Conservation (phyloP, 1,140 invertebrate species). For the Caenorhabditis inopinata region DNA sequence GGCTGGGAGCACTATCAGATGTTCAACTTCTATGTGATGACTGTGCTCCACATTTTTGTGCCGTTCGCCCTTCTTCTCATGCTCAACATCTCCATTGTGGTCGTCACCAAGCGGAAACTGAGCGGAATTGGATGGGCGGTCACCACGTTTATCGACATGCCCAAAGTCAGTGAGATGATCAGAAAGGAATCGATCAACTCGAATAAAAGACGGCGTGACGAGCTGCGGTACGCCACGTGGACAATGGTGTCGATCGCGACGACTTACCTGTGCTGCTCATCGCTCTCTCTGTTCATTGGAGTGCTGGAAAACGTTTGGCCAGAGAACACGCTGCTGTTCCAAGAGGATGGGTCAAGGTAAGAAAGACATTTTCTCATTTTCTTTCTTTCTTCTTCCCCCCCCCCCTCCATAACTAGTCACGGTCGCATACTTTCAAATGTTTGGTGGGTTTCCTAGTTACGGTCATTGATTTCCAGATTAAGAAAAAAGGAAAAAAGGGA, state of each 20-base stretch:
- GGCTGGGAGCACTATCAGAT: conserved; percentile 47
- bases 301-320: conserved; percentile 53
- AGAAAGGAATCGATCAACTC: conserved; percentile 49
- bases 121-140: conserved; percentile 38
- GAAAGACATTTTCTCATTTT: too few relatives aligned
- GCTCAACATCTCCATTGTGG: conserved; percentile 54
- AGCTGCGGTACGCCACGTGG: conserved; percentile 52
- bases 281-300: conserved; percentile 49
- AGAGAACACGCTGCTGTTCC: conserved; percentile 48
- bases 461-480: too few relatives aligned
- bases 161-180: conserved; percentile 47
- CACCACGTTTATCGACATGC: conserved; percentile 50
- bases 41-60: conserved; percentile 54
- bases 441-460: too few relatives aligned
- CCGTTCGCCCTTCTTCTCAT: conserved; percentile 53
- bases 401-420: too few relatives aligned
- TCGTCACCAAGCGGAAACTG: conserved; percentile 52
- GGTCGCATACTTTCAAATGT: too few relatives aligned
- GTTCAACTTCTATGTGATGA: conserved; percentile 59
- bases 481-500: too few relatives aligned
- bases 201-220: conserved; percentile 46
- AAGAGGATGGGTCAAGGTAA: conserved; percentile 56
- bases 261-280: conserved; percentile 40
- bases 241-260: conserved; percentile 52
- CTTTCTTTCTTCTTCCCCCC: too few relatives aligned